These are phyloP conservation scores for Cataglyphis rosenhaueri DNA, from an alignment of 2,888 invertebrate species.

Conservation along the genomic window DNA sequence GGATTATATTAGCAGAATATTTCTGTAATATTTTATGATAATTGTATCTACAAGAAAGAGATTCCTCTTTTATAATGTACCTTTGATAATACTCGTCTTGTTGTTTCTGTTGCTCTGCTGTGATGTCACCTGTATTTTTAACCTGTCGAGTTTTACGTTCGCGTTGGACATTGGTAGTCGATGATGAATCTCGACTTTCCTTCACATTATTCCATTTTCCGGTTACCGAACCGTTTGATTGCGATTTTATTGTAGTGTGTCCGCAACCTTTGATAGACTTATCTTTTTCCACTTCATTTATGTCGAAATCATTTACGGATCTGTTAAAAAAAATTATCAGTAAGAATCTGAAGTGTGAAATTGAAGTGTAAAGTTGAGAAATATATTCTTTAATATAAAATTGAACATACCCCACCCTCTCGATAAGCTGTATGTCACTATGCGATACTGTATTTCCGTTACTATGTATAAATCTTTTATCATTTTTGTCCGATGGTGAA, in stretches of 20 bases:
- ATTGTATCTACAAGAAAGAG: slow-evolving; percentile 5
- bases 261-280: slow-evolving; percentile 83
- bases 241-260: slow-evolving; percentile 81
- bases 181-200: slow-evolving; percentile 82
- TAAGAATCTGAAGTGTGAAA: slow-evolving; percentile 1
- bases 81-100: slow-evolving; percentile 86
- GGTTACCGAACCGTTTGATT: slow-evolving; percentile 83
- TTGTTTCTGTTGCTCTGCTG: slow-evolving; percentile 83
- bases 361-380: neutral
- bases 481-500: slow-evolving; percentile 82
- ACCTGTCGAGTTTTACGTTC: slow-evolving; percentile 84
- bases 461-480: slow-evolving; percentile 85
- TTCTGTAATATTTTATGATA: neutral
- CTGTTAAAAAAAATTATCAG: slow-evolving; percentile 73
- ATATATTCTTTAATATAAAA: slow-evolving; percentile 5
- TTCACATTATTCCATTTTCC: slow-evolving; percentile 84
- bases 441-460: slow-evolving; percentile 85
- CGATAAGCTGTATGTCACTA: slow-evolving; percentile 86
- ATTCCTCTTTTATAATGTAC: slow-evolving; percentile 70
- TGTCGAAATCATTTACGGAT: slow-evolving; percentile 86
- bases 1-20: slow-evolving; percentile 38
- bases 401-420: slow-evolving; percentile 84
- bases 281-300: slow-evolving; percentile 86
- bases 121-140: slow-evolving; percentile 83
- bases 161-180: slow-evolving; percentile 82